Evolutionary conservation across 1,140 invertebrate species (phyloP).

Genomic region (Drosophila arawakana): DNA sequence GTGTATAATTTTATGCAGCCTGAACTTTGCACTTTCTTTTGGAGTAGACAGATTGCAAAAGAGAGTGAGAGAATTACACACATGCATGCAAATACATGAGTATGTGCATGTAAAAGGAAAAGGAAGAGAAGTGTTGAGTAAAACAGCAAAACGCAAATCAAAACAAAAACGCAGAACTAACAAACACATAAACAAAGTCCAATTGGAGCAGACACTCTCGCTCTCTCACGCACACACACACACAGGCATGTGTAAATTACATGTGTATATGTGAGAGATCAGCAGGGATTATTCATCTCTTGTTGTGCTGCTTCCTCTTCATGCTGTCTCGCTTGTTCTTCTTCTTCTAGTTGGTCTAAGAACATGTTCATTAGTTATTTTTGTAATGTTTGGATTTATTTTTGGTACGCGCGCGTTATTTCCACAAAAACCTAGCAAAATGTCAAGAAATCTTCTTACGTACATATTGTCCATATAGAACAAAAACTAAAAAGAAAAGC

Average conservation of each 20-base stretch:
- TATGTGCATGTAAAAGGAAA: slow-evolving; percentile 3
- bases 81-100: background rate
- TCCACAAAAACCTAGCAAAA: slow-evolving; percentile 70
- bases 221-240: slow-evolving; percentile 35
- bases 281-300: slow-evolving; percentile 72
- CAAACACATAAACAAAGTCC: slow-evolving; percentile 49
- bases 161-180: slow-evolving; percentile 79
- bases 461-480: slow-evolving; percentile 64
- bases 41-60: slow-evolving; percentile 33
- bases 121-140: slow-evolving; percentile 5
- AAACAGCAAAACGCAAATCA: slow-evolving; percentile 57
- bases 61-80: slow-evolving; percentile 2
- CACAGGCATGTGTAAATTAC: slow-evolving; percentile 28
- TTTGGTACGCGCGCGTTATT: slow-evolving; percentile 66
- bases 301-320: slow-evolving; percentile 51
- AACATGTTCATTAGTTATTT: slow-evolving; percentile 66
- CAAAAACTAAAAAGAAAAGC: slow-evolving; percentile 54
- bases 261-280: slow-evolving; percentile 36
- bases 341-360: slow-evolving; percentile 28
- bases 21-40: slow-evolving; percentile 63
- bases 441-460: slow-evolving; percentile 29
- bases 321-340: background rate
- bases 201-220: slow-evolving; percentile 55
- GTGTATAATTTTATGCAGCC: slow-evolving; percentile 34
- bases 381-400: slow-evolving; percentile 80